Evolutionary conservation across 2,888 invertebrate genomes (phyloP), one percentile per base, ranked within the genome.

Genomic region (Rosalia funebris): DNA sequence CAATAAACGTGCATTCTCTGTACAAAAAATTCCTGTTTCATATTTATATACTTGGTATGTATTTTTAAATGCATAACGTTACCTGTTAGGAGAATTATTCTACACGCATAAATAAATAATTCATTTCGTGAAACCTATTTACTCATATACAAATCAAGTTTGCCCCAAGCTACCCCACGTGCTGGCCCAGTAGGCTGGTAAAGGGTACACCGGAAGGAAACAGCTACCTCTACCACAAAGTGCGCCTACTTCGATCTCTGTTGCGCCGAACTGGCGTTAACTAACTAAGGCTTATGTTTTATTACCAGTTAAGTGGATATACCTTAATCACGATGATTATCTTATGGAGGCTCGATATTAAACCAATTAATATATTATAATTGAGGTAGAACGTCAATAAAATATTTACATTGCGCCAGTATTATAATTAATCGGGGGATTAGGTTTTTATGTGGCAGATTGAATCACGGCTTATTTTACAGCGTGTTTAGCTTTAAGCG

Each of bases 161-260:
- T 34, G 20, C 42, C 11, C 44, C 57, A 10, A 15, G 17, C 50
- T 7, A 31, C 57, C 57, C 57, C 12, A 34, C 10, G 17, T 14
- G 4, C 42, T 12, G 42, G 36, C 41, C 57, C 48, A 44, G 25
- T 3, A 25, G 44, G 34, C 50, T 36, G 57, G 25, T 25, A 44
- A 57, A 57, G 57, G 57, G 50, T 57, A 42, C 41, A 57, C 57
- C 57, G 57, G 57, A 57, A 57, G 57, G 57, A 57, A 57, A 57
- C 37, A 17, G 44, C 57, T 50, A 57, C 57, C 57, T 57, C 39
- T 50, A 31, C 50, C 57, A 37, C 57, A 57, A 57, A 57, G 57
- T 57, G 44, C 48, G 50, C 44, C 46, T 36, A 44, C 57, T 50
- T 44, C 50, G 44, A 42, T 57, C 57, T 42, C 34, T 50, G 48